These are phyloP conservation scores for Psephotus haematonotus DNA, from an alignment of 2,113 vertebrate species.

Conservation along the genomic window DNA sequence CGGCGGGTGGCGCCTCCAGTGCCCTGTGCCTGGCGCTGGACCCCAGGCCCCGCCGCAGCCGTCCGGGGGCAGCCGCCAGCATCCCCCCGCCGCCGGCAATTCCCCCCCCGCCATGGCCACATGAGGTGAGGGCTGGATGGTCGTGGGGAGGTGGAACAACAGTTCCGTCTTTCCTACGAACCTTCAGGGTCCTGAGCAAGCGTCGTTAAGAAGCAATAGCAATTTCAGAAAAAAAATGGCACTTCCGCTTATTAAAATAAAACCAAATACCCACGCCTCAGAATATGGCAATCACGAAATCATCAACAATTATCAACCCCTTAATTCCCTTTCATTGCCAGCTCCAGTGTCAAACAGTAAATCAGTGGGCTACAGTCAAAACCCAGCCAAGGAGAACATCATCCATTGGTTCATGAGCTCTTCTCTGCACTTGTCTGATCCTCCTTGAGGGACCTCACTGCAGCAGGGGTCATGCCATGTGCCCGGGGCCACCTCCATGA, in stretches of 20 bases:
- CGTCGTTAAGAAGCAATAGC: fast-evolving
- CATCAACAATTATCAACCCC: fast-evolving
- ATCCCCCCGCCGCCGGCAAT: background rate
- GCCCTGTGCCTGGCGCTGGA: too few relatives aligned
- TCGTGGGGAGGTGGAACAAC: fast-evolving
- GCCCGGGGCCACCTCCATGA: background rate
- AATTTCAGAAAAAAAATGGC: fast-evolving
- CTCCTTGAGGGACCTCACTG: background rate
- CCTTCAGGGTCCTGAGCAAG: fast-evolving
- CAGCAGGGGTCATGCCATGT: fast-evolving
- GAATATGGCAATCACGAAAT: background rate
- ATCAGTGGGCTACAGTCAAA: background rate
- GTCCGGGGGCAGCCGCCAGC: background rate
- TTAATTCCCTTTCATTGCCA: background rate
- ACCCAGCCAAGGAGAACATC: background rate
- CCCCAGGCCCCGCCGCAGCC: too few relatives aligned
- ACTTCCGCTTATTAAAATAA: too few relatives aligned
- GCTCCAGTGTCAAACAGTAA: fast-evolving
- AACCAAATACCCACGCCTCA: background rate
- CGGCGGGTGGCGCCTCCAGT: background rate
- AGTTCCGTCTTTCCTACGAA: fast-evolving
- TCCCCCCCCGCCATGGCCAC: background rate
- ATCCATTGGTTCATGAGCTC: background rate
- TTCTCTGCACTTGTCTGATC: background rate
- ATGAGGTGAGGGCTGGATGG: background rate